Conservation (phyloP, 1,140 invertebrate genomes). For the Drosophila tani region DNA sequence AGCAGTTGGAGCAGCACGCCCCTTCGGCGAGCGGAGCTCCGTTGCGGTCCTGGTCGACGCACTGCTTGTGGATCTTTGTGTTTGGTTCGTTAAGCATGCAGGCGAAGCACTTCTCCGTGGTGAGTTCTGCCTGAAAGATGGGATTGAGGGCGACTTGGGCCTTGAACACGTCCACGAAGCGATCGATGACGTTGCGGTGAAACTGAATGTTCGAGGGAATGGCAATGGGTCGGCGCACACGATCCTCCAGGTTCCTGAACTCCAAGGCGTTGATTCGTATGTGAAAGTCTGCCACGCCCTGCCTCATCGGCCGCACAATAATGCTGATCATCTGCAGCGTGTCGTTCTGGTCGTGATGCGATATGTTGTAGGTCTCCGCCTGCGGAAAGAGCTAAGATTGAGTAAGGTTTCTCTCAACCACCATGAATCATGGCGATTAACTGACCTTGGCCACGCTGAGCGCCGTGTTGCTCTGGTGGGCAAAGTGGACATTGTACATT, state of each 20-base stretch:
- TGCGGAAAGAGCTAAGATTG: conserved; percentile 51
- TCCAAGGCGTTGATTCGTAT: conserved; percentile 92
- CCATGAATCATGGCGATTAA: conserved; percentile 1
- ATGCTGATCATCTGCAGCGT: conserved; percentile 93
- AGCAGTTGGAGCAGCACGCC: conserved; percentile 86
- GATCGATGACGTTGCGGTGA: conserved; percentile 91
- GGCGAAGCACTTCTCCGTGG: conserved; percentile 93
- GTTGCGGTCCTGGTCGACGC: conserved; percentile 85
- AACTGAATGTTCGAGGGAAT: conserved; percentile 92
- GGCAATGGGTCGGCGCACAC: conserved; percentile 89
- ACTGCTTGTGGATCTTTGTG: conserved; percentile 92
- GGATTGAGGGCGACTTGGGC: conserved; percentile 91
- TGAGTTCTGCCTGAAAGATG: conserved; percentile 88
- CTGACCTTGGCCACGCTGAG: conserved; percentile 89
- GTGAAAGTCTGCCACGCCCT: conserved; percentile 87
- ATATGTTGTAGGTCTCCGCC: conserved; percentile 91
- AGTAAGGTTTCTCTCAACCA: neutral
- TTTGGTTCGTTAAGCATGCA: conserved; percentile 93
- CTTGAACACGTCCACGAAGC: conserved; percentile 93
- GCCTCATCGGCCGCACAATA: conserved; percentile 88
- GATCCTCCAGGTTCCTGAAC: conserved; percentile 92
- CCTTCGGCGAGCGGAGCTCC: conserved; percentile 67
- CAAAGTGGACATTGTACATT: conserved; percentile 90
- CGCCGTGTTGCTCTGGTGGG: conserved; percentile 91
- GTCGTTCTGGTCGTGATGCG: conserved; percentile 87